Percentiles rank a stretch among this genome's conserved stretches.
These are phyloP conservation scores for Microcebus tavaratra DNA, from an alignment of 2,113 vertebrate genomes.

Conservation along the genomic window DNA sequence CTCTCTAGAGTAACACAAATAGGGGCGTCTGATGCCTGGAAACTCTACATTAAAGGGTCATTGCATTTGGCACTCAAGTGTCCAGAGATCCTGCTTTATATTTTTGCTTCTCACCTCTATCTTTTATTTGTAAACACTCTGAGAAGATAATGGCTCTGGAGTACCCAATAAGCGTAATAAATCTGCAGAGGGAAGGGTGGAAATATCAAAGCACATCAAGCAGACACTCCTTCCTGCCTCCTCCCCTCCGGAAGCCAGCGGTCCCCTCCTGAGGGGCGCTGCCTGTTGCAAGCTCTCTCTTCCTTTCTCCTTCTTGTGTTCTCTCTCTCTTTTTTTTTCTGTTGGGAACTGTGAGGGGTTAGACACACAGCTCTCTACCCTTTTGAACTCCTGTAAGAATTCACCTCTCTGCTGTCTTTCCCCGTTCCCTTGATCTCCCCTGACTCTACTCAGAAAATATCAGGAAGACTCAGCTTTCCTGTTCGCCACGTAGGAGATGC, in stretches of 20 bases:
- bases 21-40: not conserved
- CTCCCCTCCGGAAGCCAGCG: not conserved
- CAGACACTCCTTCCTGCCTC: not conserved
- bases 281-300: conserved; percentile 25
- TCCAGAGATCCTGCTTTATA: conserved; percentile 19
- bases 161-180: not conserved
- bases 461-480: conserved; percentile 8
- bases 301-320: conserved; percentile 41
- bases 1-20: not conserved
- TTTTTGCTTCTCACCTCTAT: not conserved
- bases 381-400: conserved; percentile 71
- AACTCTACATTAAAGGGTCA: not conserved
- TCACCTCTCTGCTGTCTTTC: conserved; percentile 69
- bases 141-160: not conserved
- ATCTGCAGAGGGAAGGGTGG: not conserved
- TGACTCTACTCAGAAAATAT: conserved; percentile 51
- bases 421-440: conserved; percentile 57
- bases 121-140: conserved; percentile 56
- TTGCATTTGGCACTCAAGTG: not conserved
- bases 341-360: conserved; percentile 60
- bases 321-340: conserved; percentile 35
- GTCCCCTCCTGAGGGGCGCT: conserved; percentile 47
- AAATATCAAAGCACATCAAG: conserved; percentile 45
- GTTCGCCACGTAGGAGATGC: not conserved
- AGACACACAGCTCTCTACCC: conserved; percentile 64